These are phyloP conservation scores for Microplitis demolitor DNA, from an alignment of 1,140 invertebrate genomes.

Conservation along the genomic window DNA sequence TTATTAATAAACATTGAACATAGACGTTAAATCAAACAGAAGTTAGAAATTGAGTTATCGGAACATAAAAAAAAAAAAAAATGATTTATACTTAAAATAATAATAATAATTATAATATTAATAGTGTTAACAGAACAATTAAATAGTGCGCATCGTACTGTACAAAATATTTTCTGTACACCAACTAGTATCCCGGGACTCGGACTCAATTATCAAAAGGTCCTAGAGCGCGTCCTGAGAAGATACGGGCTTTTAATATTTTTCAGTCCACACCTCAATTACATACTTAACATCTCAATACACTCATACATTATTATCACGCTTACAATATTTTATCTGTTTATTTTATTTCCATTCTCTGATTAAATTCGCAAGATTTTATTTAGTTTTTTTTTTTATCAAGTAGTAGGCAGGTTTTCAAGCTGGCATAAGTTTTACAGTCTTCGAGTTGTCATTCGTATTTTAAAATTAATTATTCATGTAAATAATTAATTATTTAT, in stretches of 20 bases:
- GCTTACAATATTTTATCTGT: not conserved
- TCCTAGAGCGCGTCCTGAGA: not conserved
- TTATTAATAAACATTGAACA: no score
- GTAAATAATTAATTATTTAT: not conserved
- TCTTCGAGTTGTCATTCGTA: constrained; percentile 47
- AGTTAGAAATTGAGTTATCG: no score
- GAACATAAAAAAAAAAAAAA: not conserved
- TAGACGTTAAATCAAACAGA: no score
- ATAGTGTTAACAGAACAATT: not conserved
- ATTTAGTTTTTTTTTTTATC: not conserved
- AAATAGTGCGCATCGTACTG: constrained; percentile 5
- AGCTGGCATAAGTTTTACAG: constrained; percentile 57
- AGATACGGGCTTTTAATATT: not conserved
- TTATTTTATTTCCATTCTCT: not conserved
- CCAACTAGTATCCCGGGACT: not conserved
- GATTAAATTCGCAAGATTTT: not conserved
- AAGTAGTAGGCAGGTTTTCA: constrained; percentile 59
- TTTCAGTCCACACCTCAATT: not conserved
- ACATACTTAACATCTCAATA: not conserved
- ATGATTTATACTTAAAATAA: not conserved
- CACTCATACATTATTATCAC: not conserved
- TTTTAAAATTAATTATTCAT: constrained; percentile 2
- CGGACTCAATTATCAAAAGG: no score
- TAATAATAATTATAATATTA: not conserved
- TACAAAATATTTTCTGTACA: not conserved